These are phyloP conservation scores for Trisateles emortualis DNA, from an alignment of 2,888 invertebrate genomes.

Conservation along the genomic window DNA sequence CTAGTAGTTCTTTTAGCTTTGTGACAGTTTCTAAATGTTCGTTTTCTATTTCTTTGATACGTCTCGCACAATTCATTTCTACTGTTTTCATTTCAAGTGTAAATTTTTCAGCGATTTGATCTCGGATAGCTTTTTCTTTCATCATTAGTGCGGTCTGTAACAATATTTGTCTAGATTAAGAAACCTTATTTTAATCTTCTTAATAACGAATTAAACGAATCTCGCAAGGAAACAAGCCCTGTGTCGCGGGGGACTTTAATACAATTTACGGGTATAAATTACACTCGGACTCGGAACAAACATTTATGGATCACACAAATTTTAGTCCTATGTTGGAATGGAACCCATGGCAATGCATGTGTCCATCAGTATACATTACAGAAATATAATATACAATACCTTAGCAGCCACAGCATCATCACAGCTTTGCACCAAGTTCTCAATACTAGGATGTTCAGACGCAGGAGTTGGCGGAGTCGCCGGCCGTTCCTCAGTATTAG, in stretches of 20 bases:
- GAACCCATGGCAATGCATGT: no score
- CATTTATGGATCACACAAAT: no score
- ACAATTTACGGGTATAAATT: no score
- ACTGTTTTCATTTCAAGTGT: slow-evolving; percentile 87
- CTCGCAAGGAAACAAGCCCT: no score
- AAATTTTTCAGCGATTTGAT: slow-evolving; percentile 90
- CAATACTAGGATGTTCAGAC: slow-evolving; percentile 49
- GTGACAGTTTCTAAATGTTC: slow-evolving; percentile 77
- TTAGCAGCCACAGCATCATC: slow-evolving; percentile 67
- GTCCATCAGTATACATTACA: no score
- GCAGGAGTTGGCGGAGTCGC: slow-evolving; percentile 15
- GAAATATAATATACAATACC: slow-evolving; percentile 45
- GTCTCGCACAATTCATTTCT: slow-evolving; percentile 84
- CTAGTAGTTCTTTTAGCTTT: slow-evolving; percentile 80
- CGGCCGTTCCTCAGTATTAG: slow-evolving; percentile 63
- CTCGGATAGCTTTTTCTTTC: slow-evolving; percentile 87
- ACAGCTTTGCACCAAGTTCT: slow-evolving; percentile 66
- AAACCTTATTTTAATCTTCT: not conserved
- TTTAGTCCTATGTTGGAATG: no score
- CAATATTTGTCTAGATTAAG: not conserved
- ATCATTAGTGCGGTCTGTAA: slow-evolving; percentile 82
- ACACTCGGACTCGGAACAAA: no score
- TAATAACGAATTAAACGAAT: not conserved
- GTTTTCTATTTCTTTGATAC: slow-evolving; percentile 81
- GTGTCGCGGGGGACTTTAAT: no score